These are phyloP conservation scores for Campoletis raptor DNA, from an alignment of 2,888 invertebrate genomes.

Conservation along the genomic window DNA sequence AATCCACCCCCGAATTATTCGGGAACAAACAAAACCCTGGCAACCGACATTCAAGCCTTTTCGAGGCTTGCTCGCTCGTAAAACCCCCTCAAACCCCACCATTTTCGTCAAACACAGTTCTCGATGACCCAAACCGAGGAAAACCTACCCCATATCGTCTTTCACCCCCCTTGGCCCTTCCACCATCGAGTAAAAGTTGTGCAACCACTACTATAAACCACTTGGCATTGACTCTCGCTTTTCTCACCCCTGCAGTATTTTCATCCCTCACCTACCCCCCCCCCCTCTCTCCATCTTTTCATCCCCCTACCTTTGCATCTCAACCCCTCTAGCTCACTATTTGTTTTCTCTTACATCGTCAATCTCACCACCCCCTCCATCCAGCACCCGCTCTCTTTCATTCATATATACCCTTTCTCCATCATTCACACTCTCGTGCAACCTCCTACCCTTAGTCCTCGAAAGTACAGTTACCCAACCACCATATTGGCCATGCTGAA, in stretches of 20 bases:
- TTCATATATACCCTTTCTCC: conserved; percentile 50
- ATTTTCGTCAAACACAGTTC: conserved; percentile 29
- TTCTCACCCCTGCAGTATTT: conserved; percentile 39
- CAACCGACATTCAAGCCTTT: conserved; percentile 60
- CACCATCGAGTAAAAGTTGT: conserved; percentile 18
- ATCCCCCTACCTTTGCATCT: neutral
- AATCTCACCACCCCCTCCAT: neutral
- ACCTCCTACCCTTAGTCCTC: neutral
- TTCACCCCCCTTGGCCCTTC: conserved; percentile 16
- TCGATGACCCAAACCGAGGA: conserved; percentile 38
- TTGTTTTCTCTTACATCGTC: conserved; percentile 62
- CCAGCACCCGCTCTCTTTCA: conserved; percentile 18
- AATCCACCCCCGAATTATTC: conserved; percentile 48
- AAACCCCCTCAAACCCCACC: conserved; percentile 26
- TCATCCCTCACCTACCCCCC: neutral
- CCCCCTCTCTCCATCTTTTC: neutral
- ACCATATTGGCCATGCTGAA: conserved; percentile 24
- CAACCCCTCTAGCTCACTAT: conserved; percentile 35
- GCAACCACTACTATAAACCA: conserved; percentile 31
- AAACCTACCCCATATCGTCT: conserved; percentile 37
- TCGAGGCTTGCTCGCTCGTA: conserved; percentile 21
- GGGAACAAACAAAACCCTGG: conserved; percentile 61
- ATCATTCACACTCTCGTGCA: conserved; percentile 23
- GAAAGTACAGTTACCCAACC: conserved; percentile 24
- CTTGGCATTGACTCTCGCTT: conserved; percentile 55